Percentiles rank a stretch among this genome's conserved stretches.
Conservation (phyloP, 2,888 invertebrate genomes). For the Notodromas monacha region DNA sequence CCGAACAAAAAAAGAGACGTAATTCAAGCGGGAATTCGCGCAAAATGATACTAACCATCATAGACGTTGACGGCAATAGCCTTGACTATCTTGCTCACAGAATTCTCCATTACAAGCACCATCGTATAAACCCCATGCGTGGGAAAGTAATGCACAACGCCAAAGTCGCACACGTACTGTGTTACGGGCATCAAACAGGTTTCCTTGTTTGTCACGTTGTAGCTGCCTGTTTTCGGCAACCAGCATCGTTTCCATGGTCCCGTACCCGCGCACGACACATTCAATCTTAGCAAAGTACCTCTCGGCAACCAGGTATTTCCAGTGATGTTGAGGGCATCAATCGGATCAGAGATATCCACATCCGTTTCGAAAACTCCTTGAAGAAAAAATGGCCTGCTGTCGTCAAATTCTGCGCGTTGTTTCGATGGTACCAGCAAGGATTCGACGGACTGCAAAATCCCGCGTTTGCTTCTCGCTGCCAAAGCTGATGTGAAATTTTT, state of each 20-base stretch:
- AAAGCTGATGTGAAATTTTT: no score
- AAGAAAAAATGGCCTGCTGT: no score
- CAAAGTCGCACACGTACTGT: slow-evolving; percentile 23
- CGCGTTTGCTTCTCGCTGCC: no score
- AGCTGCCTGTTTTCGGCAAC: slow-evolving; percentile 24
- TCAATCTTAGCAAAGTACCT: slow-evolving; percentile 35
- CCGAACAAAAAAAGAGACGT: no score
- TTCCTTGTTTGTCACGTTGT: slow-evolving; percentile 21
- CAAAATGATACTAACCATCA: slow-evolving; percentile 42
- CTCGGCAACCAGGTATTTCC: slow-evolving; percentile 52
- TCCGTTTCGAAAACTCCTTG: no score
- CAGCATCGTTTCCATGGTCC: slow-evolving; percentile 36
- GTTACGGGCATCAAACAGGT: slow-evolving; percentile 21
- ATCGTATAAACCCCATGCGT: slow-evolving; percentile 36
- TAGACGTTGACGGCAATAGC: slow-evolving; percentile 45
- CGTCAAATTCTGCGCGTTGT: no score
- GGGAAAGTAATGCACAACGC: slow-evolving; percentile 31
- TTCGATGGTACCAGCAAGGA: no score
- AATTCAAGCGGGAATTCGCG: no score
- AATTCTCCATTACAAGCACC: slow-evolving; percentile 41
- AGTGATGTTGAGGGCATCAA: slow-evolving; percentile 29
- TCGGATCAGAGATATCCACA: no score
- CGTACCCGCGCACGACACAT: slow-evolving; percentile 34
- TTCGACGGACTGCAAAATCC: no score
- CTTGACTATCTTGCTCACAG: slow-evolving; percentile 30